Percentiles rank a stretch among this genome's conserved stretches.
Conservation (phyloP, 2,113 vertebrate genomes). For the Nyctibius bracteatus region DNA sequence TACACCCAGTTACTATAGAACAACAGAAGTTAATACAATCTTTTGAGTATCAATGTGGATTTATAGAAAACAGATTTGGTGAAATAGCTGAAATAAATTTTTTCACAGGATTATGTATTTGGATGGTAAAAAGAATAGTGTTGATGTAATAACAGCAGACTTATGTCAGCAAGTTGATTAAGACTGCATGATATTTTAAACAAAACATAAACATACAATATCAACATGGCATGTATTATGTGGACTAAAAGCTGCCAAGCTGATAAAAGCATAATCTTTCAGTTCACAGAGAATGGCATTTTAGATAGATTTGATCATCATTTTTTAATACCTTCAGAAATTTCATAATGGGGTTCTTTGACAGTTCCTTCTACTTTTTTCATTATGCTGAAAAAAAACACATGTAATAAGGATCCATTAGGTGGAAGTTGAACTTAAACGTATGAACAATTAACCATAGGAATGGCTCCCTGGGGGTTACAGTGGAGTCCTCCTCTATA, state of each 20-base stretch:
- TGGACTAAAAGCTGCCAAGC: neutral
- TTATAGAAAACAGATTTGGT: slow-evolving; percentile 8
- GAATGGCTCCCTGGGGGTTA: neutral
- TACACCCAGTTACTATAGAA: neutral
- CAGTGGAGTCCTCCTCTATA: neutral
- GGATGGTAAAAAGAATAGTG: neutral
- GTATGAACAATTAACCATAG: neutral
- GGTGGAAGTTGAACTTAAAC: neutral
- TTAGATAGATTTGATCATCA: neutral
- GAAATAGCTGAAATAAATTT: neutral
- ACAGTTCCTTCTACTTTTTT: neutral
- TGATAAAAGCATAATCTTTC: neutral
- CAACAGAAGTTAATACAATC: neutral
- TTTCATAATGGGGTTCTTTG: neutral
- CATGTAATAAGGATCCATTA: neutral
- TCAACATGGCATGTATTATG: neutral
- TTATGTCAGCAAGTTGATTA: neutral
- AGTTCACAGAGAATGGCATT: neutral
- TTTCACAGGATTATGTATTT: neutral
- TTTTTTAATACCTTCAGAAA: neutral
- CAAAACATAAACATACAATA: neutral
- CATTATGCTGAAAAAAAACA: neutral
- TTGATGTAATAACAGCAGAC: neutral
- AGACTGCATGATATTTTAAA: neutral
- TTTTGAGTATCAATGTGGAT: neutral